Conservation (phyloP, 2,113 vertebrate genomes). For the Platysternon megacephalum region DNA sequence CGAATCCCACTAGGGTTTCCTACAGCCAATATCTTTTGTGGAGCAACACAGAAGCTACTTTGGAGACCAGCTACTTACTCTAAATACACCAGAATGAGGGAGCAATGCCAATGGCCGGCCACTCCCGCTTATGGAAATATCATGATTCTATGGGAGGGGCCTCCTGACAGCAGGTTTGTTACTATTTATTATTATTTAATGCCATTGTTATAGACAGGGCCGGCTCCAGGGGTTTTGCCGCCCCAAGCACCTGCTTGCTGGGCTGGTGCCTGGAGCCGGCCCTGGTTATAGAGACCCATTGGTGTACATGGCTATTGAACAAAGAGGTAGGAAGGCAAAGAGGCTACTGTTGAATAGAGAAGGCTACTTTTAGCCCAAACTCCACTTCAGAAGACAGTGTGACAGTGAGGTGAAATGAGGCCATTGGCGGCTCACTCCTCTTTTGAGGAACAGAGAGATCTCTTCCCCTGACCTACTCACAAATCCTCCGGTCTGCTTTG, state of each 20-base stretch:
- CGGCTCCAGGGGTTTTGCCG: too few relatives aligned
- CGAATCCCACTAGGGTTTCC: background rate
- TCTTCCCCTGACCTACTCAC: background rate
- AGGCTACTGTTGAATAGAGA: background rate
- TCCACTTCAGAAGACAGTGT: background rate
- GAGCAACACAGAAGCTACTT: background rate
- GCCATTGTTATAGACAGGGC: background rate
- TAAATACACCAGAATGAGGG: background rate
- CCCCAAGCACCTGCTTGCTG: too few relatives aligned
- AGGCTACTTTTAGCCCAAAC: background rate
- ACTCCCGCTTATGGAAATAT: background rate
- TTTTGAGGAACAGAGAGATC: background rate
- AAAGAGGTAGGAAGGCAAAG: background rate
- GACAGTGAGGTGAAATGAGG: background rate
- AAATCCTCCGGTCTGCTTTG: background rate
- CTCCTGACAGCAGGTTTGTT: background rate
- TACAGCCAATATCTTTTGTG: background rate
- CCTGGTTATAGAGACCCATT: background rate
- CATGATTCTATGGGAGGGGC: background rate
- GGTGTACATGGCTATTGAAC: background rate
- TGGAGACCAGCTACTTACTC: background rate
- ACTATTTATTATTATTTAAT: background rate
- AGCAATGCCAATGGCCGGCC: background rate
- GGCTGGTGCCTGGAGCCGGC: too few relatives aligned
- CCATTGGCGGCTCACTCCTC: background rate